phyloP scores from a whole-genome alignment of 2,888 invertebrate genomes.

The Lepidocyrtinus sp. region DNA sequence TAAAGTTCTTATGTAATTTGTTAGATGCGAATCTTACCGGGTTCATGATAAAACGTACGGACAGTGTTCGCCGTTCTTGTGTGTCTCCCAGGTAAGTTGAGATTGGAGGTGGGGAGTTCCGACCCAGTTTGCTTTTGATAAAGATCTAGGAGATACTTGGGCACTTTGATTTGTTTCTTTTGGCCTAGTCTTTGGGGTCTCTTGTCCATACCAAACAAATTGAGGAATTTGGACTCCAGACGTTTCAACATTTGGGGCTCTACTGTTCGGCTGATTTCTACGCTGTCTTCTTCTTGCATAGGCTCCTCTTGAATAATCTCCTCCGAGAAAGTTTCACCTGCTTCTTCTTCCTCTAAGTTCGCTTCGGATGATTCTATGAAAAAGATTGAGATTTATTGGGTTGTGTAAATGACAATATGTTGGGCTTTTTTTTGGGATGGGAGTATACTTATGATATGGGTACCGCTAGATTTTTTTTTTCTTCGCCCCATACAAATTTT shows the following conservation, averaged over 20 bases:
- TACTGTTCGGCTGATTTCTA: conserved; percentile 60
- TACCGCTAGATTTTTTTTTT: conserved; percentile 18
- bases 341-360: conserved; percentile 30
- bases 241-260: conserved; percentile 68
- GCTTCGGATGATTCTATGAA: conserved; percentile 41
- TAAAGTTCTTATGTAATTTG: no score
- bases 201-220: conserved; percentile 68
- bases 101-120: conserved; percentile 78
- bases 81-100: conserved; percentile 80
- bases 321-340: conserved; percentile 31
- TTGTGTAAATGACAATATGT: background rate
- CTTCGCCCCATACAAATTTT: background rate
- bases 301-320: no score
- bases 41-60: conserved; percentile 84
- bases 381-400: background rate
- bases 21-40: conserved; percentile 80
- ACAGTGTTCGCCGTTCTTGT: conserved; percentile 88
- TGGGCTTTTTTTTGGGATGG: background rate
- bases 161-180: conserved; percentile 63
- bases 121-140: conserved; percentile 81
- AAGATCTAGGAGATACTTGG: conserved; percentile 76
- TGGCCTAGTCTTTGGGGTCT: conserved; percentile 53
- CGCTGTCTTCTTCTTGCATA: conserved; percentile 28
- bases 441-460: background rate
- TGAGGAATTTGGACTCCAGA: conserved; percentile 68